Evolutionary conservation across 2,888 invertebrate genomes (phyloP).

Genomic region (Ochropacha duplaris): DNA sequence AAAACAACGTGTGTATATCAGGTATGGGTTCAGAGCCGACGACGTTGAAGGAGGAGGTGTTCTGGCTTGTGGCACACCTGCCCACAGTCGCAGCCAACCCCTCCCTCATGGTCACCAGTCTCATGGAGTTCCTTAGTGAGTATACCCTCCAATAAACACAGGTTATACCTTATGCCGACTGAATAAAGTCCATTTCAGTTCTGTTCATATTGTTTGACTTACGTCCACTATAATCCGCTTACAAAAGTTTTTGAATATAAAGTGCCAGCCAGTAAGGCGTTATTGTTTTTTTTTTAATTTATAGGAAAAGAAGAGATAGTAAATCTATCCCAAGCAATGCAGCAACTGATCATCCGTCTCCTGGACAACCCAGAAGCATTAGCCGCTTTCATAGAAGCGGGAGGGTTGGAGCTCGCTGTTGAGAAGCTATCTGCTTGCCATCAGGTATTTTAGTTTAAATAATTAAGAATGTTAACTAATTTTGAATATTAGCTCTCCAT

Average conservation of each 20-base stretch:
- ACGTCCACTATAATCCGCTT: too few species aligned
- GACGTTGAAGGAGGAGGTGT: conserved; percentile 94
- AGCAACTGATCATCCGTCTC: conserved; percentile 91
- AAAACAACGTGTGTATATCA: conserved; percentile 9
- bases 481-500: too few species aligned
- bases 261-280: too few species aligned
- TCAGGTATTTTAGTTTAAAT: conserved; percentile 58
- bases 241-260: too few species aligned
- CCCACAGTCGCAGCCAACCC: conserved; percentile 90
- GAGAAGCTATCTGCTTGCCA: conserved; percentile 90
- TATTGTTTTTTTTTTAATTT: too few species aligned
- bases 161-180: too few species aligned
- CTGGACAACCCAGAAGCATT: conserved; percentile 90
- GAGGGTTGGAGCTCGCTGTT: conserved; percentile 89
- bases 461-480: too few species aligned
- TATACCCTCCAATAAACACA: conserved; percentile 12
- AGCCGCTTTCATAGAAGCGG: conserved; percentile 88
- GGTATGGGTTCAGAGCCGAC: conserved; percentile 46
- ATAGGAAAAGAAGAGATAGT: conserved; percentile 62
- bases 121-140: conserved; percentile 87
- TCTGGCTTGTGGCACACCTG: conserved; percentile 90
- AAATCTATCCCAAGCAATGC: conserved; percentile 91
- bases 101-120: conserved; percentile 88
- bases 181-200: too few species aligned
- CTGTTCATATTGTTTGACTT: neutral